Base-by-base conservation (phyloP, 2,113 vertebrate species). In the Sylvia atricapilla region DNA sequence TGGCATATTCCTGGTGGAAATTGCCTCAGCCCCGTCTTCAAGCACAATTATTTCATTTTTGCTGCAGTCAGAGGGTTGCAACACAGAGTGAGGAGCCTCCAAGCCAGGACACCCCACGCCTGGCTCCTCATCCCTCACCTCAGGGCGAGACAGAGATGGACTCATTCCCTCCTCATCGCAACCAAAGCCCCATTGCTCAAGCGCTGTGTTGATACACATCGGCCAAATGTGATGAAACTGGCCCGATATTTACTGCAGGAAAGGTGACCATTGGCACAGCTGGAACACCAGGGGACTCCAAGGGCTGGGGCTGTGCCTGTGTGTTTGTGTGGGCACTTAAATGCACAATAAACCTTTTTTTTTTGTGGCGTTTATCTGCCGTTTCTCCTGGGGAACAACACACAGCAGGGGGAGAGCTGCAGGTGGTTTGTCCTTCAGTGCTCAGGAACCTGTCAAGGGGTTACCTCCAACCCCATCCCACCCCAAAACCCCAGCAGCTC, bases 221-320 rank as follows among this genome's bases (percentile, higher is more conserved):
- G 87, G 58, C 76, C 88, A 87, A 89, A 92, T 9, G 90, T 68
- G 93, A 92, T 64, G 92, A 90, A 96, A 94, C 5, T 58, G 93
- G 83, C 85, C 85, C 76, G 56, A 18, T 84, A 67, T 68, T 93
- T 77, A n/a, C 72, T 33, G 84, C 89, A 67, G n/a, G 66, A n/a
- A 84, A 84, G 94, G 94, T 92, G 95, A 82, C 84, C 73, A 35
- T 73, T 1, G 60, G 76, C 87, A 43, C 77, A 82, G 84, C 78
- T 58, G 87, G 28, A 44, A 27, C 44, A 4, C 0, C 6, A 37
- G 1, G 41, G 80, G 83, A 39, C 17, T 66, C 28, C 1, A 10
- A 10, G 11, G 66, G 74, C 60, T 41, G 72, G 83, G 49, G 62
- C 78, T 22, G 10, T 0, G 13, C 37, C 8, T 9, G 30, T 4